Evolutionary conservation across 2,113 vertebrate species (phyloP), one percentile per base, ranked within the genome.

Genomic region (Echinops telfairi): DNA sequence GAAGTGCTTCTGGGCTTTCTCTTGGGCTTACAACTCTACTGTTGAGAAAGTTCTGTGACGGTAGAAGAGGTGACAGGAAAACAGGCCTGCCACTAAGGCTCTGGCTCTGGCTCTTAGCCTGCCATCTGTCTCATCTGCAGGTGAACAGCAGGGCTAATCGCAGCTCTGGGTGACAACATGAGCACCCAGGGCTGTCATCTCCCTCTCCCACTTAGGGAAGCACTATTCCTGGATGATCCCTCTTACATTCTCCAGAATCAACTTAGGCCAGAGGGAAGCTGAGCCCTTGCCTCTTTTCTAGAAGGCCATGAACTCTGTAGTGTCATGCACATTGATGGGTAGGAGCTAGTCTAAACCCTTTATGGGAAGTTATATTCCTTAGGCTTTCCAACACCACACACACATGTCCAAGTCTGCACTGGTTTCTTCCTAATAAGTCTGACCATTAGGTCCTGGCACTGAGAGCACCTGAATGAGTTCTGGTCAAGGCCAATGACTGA

Each of bases 141-240:
- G 33, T 3, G 89, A 73, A 36, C 2, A 0, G 0, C 6, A 8
- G 25, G 73, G 47, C 84, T 19, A 0, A 4, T 1, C 4, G 2
- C 22, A 25, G 76, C 62, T n/a, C 71, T 76, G 14, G 2, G 58
- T 29, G 38, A 19, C 2, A 1, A 4, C 2, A 1, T 9, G 14
- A 83, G 6, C 7, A 0, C n/a, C 57, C 31, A 1, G 3, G 17
- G 57, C 77, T 76, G 29, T 25, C 75, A 4, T 3, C 82, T 60
- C 40, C 25, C 31, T 58, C 53, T 19, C 20, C 66, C 62, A 3
- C 31, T n/a, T 23, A 25, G 80, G 36, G 31, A 31, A 22, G 11
- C 15, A 25, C 23, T 29, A 1, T 43, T 85, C 60, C 68, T 70
- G 36, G 68, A 27, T 15, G 57, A 29, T 60, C 15, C 68, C 47